Conservation (phyloP, 2,113 vertebrate genomes). For the Meriones unguiculatus region DNA sequence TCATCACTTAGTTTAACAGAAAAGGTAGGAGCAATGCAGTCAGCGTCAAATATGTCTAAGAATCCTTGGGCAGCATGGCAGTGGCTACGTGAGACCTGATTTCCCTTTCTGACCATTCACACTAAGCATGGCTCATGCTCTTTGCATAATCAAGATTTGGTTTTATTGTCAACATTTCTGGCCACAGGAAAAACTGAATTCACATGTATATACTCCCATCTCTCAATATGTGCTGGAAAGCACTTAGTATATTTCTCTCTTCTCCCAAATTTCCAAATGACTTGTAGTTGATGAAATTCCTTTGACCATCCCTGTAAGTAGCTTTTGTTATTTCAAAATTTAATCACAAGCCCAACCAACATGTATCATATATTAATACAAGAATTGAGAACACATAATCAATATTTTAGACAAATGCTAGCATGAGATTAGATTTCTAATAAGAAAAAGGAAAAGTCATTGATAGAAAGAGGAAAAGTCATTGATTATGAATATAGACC, state of each 20-base stretch:
- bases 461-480: not conserved
- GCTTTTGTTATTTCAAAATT: not conserved
- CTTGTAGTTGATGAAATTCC: not conserved
- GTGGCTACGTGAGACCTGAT: not conserved
- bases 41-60: not conserved
- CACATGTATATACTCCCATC: not conserved
- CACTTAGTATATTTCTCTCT: not conserved
- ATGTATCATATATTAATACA: not conserved
- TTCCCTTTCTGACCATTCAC: not conserved
- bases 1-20: not conserved
- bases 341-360: not conserved
- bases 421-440: not conserved
- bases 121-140: too few species aligned
- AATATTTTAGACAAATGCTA: not conserved
- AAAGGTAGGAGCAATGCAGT: not conserved
- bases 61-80: not conserved
- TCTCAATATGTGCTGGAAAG: not conserved
- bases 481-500: not conserved
- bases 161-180: not conserved
- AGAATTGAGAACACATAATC: not conserved
- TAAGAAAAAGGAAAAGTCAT: not conserved
- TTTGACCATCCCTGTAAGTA: not conserved
- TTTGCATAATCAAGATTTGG: too few species aligned
- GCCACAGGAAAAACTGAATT: not conserved
- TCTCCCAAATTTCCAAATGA: not conserved